Evolutionary conservation across 2,888 invertebrate genomes (phyloP).

Genomic region (Lathronympha strigana): DNA sequence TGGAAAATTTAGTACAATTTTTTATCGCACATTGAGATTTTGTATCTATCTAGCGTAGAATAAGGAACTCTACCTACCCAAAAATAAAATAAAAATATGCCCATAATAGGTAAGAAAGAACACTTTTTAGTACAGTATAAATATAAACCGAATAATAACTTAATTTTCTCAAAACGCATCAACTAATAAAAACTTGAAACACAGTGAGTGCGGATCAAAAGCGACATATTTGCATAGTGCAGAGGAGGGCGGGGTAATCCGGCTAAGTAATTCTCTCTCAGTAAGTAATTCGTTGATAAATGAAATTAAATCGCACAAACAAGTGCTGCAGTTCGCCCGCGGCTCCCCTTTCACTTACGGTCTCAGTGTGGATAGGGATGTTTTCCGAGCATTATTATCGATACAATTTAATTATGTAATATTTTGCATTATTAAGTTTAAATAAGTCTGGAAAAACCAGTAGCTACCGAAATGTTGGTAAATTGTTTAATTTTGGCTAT

Average conservation of each 20-base stretch:
- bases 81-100: no score
- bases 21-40: no score
- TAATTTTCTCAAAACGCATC: slow-evolving; percentile 14
- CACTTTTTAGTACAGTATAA: no score
- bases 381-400: slow-evolving; percentile 44
- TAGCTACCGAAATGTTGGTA: no score
- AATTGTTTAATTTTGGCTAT: no score
- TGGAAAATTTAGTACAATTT: no score
- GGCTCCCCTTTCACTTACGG: slow-evolving; percentile 68
- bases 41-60: no score
- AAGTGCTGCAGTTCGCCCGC: slow-evolving; percentile 73
- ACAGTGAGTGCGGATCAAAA: slow-evolving; percentile 36
- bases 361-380: slow-evolving; percentile 60
- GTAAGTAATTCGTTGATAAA: slow-evolving; percentile 84
- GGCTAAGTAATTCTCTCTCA: slow-evolving; percentile 80
- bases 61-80: no score
- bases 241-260: slow-evolving; percentile 74
- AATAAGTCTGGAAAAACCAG: no score
- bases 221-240: slow-evolving; percentile 63
- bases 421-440: not conserved
- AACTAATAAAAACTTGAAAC: slow-evolving; percentile 18
- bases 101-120: no score
- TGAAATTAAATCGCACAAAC: slow-evolving; percentile 85
- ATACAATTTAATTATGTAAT: slow-evolving; percentile 24
- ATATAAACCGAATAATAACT: no score